These are phyloP conservation scores for Gymnosoma rotundatum DNA, from an alignment of 2,888 invertebrate genomes.

Conservation along the genomic window DNA sequence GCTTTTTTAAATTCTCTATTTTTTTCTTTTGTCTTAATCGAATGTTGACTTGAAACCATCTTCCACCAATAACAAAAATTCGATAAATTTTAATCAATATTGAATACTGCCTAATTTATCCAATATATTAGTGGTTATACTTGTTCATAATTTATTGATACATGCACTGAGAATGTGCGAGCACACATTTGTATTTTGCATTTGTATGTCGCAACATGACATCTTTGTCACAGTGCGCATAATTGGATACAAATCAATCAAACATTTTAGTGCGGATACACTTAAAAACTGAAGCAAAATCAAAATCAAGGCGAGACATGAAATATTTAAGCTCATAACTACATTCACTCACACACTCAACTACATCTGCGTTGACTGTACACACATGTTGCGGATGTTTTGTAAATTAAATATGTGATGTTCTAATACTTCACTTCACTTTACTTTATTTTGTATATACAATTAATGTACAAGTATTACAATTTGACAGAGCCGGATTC, in stretches of 20 bases:
- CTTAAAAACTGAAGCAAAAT: conserved; percentile 40
- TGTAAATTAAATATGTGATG: no score
- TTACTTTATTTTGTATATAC: no score
- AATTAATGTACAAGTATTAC: no score
- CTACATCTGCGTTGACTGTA: not conserved
- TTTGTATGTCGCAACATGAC: conserved; percentile 50
- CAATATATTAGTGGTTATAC: no score
- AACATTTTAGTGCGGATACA: conserved; percentile 45
- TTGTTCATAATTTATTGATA: not conserved
- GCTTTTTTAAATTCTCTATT: no score
- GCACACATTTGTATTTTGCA: no score
- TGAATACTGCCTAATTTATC: not conserved
- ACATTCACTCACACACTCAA: not conserved
- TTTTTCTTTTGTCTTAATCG: not conserved
- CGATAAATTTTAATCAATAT: not conserved
- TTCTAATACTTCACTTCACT: no score
- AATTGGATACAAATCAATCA: conserved; percentile 73
- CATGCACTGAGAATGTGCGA: not conserved
- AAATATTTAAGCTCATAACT: not conserved
- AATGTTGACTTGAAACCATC: not conserved
- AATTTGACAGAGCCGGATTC: no score
- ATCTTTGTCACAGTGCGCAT: conserved; percentile 66
- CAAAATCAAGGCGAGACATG: conserved; percentile 22
- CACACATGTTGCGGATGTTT: no score
- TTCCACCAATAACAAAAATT: not conserved